Conservation (phyloP, 2,797 vertebrate species). For the Thalassophryne amazonica region DNA sequence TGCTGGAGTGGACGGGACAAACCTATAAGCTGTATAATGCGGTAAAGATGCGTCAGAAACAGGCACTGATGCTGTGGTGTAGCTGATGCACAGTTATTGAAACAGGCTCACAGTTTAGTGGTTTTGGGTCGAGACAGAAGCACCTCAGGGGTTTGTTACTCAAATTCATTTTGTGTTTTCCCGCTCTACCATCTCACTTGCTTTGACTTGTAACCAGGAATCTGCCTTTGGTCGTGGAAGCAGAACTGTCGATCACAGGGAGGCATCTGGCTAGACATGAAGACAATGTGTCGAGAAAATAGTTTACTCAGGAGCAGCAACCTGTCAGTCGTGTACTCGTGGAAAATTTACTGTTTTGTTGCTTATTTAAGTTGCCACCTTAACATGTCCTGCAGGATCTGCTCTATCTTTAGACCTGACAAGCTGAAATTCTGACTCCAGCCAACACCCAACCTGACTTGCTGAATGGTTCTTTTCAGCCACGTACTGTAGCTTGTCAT, state of each 20-base stretch:
- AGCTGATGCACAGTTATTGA: constrained; percentile 18
- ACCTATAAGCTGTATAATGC: background rate
- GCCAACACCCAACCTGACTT: background rate
- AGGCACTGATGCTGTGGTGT: constrained; percentile 10
- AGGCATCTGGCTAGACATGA: background rate
- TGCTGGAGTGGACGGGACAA: constrained; percentile 10
- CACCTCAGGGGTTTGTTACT: constrained; percentile 38
- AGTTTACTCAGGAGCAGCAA: background rate
- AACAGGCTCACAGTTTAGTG: constrained; percentile 10
- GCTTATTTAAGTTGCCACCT: too few species aligned
- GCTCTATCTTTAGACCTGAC: background rate
- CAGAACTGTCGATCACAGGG: constrained; percentile 3
- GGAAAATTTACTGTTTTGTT: background rate
- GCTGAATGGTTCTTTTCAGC: background rate
- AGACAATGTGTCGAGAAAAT: background rate
- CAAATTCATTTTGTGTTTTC: constrained; percentile 50
- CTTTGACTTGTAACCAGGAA: constrained; percentile 58
- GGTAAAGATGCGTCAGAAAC: constrained; percentile 17
- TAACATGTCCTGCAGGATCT: background rate
- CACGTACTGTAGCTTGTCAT: background rate
- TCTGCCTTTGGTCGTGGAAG: constrained; percentile 32
- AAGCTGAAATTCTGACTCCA: background rate
- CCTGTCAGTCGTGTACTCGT: background rate
- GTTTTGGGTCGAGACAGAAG: constrained; percentile 32
- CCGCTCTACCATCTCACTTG: constrained; percentile 31